Evolutionary conservation across 2,888 invertebrate genomes (phyloP), one percentile per base, ranked within the genome.

Genomic region (Mylabris sibirica): DNA sequence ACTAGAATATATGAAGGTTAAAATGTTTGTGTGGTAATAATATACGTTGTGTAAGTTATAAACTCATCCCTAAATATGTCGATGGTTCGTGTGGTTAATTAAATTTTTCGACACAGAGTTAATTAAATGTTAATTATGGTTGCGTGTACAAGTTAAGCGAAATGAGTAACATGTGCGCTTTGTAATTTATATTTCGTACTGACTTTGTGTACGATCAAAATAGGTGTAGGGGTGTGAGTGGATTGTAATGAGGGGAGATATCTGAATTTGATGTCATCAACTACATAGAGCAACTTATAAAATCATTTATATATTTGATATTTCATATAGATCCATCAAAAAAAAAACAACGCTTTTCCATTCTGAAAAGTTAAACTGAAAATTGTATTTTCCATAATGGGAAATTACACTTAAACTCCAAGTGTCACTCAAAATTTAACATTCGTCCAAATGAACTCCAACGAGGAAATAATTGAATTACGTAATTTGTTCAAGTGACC

Each of bases 61-160:
- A 9, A 57, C 57, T 3, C 67, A 68, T 67, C 62, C 65, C 59
- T 57, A 24, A 2, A 57, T 57, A 5, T 44, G 9, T 12, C 41
- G 41, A 34, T 34, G 62, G 62, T 62, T 62, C 22, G 35, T 62
- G 62, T 22, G 62, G 62, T 44, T 62, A 62, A 62, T 62, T 62
- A 22, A 35, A 53, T 38, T 62, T 62, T 62, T 62, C 62, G 14
- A 35, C 62, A 44, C 14, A 44, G 26, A 38, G 41, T 62, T 62
- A 62, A 62, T 62, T 62, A 62, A 62, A 62, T 62, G 62, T 62
- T 62, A 62, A 62, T 62, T 62, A 62, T 62, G 41, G 62, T 62
- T 62, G 62, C 62, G 62, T 62, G 62, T 35, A 44, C 41, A 44
- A 22, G n/a, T 44, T 62, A 41, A 62, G 17, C 38, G 62, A 35